Base-by-base conservation (phyloP, 92 coral and sea anemone species). In the Umimayanthus chanpuru region DNA sequence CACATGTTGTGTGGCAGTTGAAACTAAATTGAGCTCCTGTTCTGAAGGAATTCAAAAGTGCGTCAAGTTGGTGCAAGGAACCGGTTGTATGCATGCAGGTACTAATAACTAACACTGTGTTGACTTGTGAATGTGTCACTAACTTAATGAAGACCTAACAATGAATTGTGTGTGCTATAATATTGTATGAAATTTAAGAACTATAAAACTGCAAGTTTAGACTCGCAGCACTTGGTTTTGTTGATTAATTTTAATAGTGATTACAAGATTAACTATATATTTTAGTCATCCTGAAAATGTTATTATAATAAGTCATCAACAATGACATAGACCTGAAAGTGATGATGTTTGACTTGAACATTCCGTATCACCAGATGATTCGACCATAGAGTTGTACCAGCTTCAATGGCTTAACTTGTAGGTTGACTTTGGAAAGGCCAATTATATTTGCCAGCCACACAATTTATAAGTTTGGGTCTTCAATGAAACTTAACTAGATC, bases 41-140 rank as follows among this genome's bases (percentile, higher is more conserved):
- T 25, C 65, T 73, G 86, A 41, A 70, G 68, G 68, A 20, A 61
- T 61, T 61, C 68, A 61, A 61, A 61, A 41, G 55, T 82, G 64
- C 39, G 20, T n/a, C 77, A n/a, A 43, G 78, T 68, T 82, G 77
- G 32, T 40, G 73, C 77, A 43, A 82, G 86, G 73, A 82, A 43
- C 77, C 76, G 77, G 15, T 82, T 82, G 77, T 68, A 82, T 82
- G 86, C 77, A 44, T 82, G 86, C 86, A 82, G 86, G 86, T 82
- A 82, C 86, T 82, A 82, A 82, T 28, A 21, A 43, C 83, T 79
- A 79, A 79, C 83, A 20, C 4, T 43, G 49, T 11, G 53, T 11
- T 32, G 36, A 32, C 36, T 32, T 43, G 25, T 44, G 36, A 25
- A n/a, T 40, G 68, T 61, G 26, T 61, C 23, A 61, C 68, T 61